These are phyloP conservation scores for Apoderus coryli DNA, from an alignment of 2,888 invertebrate species.

Conservation along the genomic window DNA sequence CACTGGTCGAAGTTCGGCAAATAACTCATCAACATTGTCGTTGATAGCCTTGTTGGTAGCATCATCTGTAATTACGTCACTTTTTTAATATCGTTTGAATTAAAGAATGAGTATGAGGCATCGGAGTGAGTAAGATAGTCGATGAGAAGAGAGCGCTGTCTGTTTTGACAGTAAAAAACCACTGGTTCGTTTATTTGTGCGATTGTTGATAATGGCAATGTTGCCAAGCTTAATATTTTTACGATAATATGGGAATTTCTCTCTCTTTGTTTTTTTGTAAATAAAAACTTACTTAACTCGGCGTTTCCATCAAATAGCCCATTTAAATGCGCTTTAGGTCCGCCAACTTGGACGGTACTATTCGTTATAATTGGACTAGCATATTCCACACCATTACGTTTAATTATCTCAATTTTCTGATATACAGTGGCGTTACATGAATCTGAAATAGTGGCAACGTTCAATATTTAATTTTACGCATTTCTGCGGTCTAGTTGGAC, in stretches of 20 bases:
- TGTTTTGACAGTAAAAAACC: no score
- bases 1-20: conserved; percentile 25
- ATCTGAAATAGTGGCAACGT: conserved; percentile 14
- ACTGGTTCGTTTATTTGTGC: no score
- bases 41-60: conserved; percentile 25
- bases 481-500: no score
- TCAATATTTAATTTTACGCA: conserved; percentile 5
- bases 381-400: conserved; percentile 18
- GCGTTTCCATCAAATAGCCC: conserved; percentile 23
- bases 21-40: conserved; percentile 25
- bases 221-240: no score
- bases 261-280: no score
- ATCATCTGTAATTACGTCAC: conserved; percentile 18
- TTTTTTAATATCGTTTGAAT: no score
- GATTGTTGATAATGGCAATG: no score
- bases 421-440: conserved; percentile 17
- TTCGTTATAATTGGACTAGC: conserved; percentile 19
- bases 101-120: no score
- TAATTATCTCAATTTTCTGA: conserved; percentile 19
- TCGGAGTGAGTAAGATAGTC: no score
- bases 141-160: no score
- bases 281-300: conserved; percentile 22
- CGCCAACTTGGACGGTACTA: conserved; percentile 19
- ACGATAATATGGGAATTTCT: no score
- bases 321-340: conserved; percentile 20